Conservation (phyloP, 1,140 invertebrate species). For the Oncopodura yosiiana region DNA sequence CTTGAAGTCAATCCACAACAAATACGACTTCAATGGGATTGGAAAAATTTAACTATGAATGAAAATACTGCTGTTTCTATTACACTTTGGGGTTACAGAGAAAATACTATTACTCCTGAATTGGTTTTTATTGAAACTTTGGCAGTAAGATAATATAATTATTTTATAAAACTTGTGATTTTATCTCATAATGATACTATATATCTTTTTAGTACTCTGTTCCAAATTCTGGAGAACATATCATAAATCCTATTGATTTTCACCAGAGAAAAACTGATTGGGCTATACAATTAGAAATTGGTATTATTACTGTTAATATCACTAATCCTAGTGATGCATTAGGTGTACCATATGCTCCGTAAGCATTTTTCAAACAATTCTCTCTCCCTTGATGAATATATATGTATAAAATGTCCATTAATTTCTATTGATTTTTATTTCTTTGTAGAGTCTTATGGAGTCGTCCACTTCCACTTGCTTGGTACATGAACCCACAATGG, state of each 20-base stretch:
- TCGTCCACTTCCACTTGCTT: conserved; percentile 75
- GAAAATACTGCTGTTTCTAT: conserved; percentile 62
- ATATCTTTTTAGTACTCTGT: conserved; percentile 47
- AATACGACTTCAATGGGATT: conserved; percentile 69
- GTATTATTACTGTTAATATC: conserved; percentile 81
- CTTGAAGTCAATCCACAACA: conserved; percentile 58
- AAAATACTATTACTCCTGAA: conserved; percentile 62
- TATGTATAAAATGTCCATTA: neutral
- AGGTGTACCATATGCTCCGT: conserved; percentile 64
- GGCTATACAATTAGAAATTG: conserved; percentile 63
- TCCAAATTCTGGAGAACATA: conserved; percentile 55
- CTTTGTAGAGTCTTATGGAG: conserved; percentile 67
- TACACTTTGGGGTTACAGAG: conserved; percentile 75
- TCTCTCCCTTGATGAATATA: neutral
- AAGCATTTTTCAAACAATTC: conserved; percentile 42
- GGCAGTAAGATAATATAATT: conserved; percentile 38
- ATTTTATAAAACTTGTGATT: neutral
- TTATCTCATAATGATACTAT: neutral
- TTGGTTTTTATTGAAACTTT: conserved; percentile 52
- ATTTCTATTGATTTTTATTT: neutral
- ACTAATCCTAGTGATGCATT: conserved; percentile 60
- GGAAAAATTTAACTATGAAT: conserved; percentile 72
- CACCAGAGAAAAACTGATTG: conserved; percentile 60
- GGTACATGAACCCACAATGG: conserved; percentile 88
- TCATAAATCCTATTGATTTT: conserved; percentile 53